Evolutionary conservation across 2,797 vertebrate genomes (phyloP), one percentile per base, ranked within the genome.

Genomic region (Takifugu rubripes): DNA sequence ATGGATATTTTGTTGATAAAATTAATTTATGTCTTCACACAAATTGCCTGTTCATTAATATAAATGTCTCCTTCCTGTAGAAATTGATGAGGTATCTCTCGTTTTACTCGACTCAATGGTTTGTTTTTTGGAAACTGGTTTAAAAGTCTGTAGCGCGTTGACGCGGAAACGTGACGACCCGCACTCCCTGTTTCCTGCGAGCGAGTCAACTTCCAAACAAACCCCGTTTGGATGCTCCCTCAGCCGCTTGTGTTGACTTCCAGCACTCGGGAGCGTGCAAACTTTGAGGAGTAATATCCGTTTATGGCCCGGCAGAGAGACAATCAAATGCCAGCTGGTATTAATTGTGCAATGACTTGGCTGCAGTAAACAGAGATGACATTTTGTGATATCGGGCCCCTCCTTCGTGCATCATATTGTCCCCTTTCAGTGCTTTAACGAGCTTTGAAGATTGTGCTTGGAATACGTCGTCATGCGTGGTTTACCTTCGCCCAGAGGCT

Each of bases 261-360:
- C 76, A 68, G 64, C 66, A 70, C 79, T 82, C 62, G 68, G 66
- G 53, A 55, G 16, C 11, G 11, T 25, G 44, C 52, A 66, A 71
- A 84, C 66, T 77, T 80, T 57, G 64, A 79, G 52, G 56, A 68
- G 65, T 72, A 80, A 82, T 84, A 78, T 88, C 81, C 70, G 62
- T 54, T 57, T 64, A 72, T 74, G 81, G 72, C 61, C 54, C 54
- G 57, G 75, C 70, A 77, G 67, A 54, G 59, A 66, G 62, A 78
- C 59, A 58, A 61, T 55, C 51, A 85, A 88, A 89, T 86, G 84
- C 82, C 86, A 84, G 68, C 68, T 68, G 77, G 68, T 84, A 80
- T 85, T 88, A 87, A 88, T 79, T 85, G 69, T 78, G 67, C 72
- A 49, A 53, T 72, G 66, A 69, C 75, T 54, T 75, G 70, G 70